phyloP scores from a whole-genome alignment of 2,797 vertebrate genomes.

The Silurus lanzhouensis region DNA sequence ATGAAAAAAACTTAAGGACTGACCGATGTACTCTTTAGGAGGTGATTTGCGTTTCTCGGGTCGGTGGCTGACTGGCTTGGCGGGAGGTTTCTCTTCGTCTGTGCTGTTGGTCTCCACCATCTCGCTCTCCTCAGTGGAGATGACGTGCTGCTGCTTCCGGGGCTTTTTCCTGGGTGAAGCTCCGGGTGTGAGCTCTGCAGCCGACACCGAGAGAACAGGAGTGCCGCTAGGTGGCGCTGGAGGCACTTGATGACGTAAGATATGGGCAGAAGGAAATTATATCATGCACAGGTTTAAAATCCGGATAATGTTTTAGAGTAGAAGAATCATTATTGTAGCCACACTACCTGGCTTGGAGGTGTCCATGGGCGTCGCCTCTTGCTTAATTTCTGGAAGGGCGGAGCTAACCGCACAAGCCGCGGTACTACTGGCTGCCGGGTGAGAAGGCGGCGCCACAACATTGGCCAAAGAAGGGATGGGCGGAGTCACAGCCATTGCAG shows the following conservation, averaged over 20 bases:
- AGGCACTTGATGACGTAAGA: constrained; percentile 18
- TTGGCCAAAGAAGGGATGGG: constrained; percentile 83
- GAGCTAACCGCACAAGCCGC: constrained; percentile 81
- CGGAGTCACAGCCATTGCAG: constrained; percentile 81
- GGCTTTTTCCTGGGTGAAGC: constrained; percentile 97
- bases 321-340: background rate
- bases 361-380: constrained; percentile 89
- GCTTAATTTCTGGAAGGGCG: constrained; percentile 86
- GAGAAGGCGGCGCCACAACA: constrained; percentile 83
- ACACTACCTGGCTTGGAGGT: constrained; percentile 74
- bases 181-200: constrained; percentile 86
- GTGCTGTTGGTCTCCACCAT: constrained; percentile 99
- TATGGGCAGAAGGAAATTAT: background rate
- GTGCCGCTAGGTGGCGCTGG: constrained; percentile 51
- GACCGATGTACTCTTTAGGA: constrained; percentile 96
- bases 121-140: constrained; percentile 96
- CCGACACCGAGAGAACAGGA: constrained; percentile 77
- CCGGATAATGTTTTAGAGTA: too few species aligned
- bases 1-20: background rate
- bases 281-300: background rate
- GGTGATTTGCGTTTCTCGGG: constrained; percentile 92
- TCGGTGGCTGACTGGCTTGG: constrained; percentile 83
- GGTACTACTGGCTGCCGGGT: constrained; percentile 82
- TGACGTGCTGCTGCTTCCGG: constrained; percentile 96
- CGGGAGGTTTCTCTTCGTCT: constrained; percentile 88